phyloP scores from a whole-genome alignment of 2,888 invertebrate species.

The Luperina nickerlii region DNA sequence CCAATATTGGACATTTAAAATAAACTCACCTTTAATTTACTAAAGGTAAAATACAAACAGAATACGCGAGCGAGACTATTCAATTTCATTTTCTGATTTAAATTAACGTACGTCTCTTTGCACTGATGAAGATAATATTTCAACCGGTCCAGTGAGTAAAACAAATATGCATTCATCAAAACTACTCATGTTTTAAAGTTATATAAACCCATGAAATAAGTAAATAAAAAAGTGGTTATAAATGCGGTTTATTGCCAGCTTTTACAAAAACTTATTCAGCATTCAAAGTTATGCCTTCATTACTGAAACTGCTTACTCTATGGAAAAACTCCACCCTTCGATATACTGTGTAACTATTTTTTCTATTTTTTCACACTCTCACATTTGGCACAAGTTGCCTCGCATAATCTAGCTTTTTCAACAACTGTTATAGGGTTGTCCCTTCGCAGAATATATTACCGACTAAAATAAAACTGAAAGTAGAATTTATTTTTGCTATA shows the following conservation, averaged over 20 bases:
- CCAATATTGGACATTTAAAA: constrained; percentile 45
- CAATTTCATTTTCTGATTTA: constrained; percentile 39
- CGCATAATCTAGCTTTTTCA: constrained; percentile 58
- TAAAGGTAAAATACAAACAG: constrained; percentile 34
- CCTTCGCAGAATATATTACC: neutral
- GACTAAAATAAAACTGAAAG: neutral
- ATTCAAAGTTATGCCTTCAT: constrained; percentile 24
- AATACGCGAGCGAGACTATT: constrained; percentile 22
- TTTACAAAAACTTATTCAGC: constrained; percentile 12
- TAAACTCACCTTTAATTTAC: constrained; percentile 44
- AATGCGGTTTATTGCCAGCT: constrained; percentile 6
- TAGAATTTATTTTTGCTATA: neutral
- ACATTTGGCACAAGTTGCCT: constrained; percentile 56
- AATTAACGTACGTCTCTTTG: constrained; percentile 31
- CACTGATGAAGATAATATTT: constrained; percentile 24
- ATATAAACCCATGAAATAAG: constrained; percentile 2
- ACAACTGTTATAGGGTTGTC: constrained; percentile 55
- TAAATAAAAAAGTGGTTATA: neutral
- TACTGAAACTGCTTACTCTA: constrained; percentile 24
- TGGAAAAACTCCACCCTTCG: constrained; percentile 40
- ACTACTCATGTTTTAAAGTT: constrained; percentile 24
- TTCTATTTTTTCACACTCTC: constrained; percentile 51
- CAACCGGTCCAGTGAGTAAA: neutral
- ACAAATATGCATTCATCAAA: constrained; percentile 20
- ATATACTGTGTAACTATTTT: constrained; percentile 19